Evolutionary conservation across 2,113 vertebrate genomes (phyloP), one percentile per base, ranked within the genome.

Genomic region (Takifugu flavidus): DNA sequence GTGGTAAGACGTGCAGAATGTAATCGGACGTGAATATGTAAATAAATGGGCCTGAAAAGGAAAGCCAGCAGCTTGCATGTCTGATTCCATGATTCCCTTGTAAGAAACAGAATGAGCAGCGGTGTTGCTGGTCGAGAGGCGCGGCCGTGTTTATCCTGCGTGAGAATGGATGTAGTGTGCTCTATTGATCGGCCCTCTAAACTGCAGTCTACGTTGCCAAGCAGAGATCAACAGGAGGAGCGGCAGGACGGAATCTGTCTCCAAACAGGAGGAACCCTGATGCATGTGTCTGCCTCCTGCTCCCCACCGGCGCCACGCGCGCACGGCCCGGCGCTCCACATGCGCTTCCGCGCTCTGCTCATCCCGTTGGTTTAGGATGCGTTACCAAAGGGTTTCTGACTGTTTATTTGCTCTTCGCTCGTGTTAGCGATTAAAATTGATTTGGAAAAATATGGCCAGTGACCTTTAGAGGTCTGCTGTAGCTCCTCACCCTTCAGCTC

Each of bases 61-160:
- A 42, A 56, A 44, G 15, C 47, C 58, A 65, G 64, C 54, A 49
- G 65, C 47, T 57, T 42, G 49, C 34, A 49, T 51, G 60, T 25
- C 53, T 10, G 14, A 31, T n/a, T 53, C 45, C 59, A 50, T 31
- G 56, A 42, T 64, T 59, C 31, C 60, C 31, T 59, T 49, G 56
- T 53, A 49, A 67, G 73, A 70, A 60, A 27, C 15, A 25, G 51
- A 55, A 67, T 55, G 34, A 58, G 76, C 58, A 58, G 67, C 56
- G 29, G 67, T 3, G 2, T 5, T 31, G 58, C 51, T 29, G 3
- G 47, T 65, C 13, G 56, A 49, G 64, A 78, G 76, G 83, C 49
- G 63, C 62, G 76, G 77, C 68, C 70, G 71, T 88, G 85, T 87
- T 88, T 82, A 81, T 80, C 85, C 84, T 88, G 68, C 70, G 65